Evolutionary conservation across 2,113 vertebrate genomes (phyloP).

Genomic region (Terrapene triunguis): DNA sequence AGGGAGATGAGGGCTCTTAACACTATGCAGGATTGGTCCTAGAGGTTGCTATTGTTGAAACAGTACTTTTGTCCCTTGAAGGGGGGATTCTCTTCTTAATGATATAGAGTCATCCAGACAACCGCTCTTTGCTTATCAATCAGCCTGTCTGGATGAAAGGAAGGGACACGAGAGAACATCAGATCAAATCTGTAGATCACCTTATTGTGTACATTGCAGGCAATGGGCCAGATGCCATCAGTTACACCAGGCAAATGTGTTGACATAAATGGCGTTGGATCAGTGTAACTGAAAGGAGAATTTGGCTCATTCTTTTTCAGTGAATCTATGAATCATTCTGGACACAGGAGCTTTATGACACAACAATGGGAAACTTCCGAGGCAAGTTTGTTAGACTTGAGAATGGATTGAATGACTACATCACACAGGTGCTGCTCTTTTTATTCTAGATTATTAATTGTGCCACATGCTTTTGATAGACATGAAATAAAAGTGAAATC

Average conservation of each 20-base stretch:
- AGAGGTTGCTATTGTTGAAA: background rate
- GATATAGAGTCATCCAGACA: background rate
- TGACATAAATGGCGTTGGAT: background rate
- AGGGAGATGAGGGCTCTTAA: background rate
- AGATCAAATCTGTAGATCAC: background rate
- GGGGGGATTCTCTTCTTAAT: background rate
- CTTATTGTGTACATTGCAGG: background rate
- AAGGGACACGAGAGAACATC: background rate
- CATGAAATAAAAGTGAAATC: slow-evolving; percentile 47
- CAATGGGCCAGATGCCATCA: background rate
- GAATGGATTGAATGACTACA: background rate
- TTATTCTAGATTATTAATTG: slow-evolving; percentile 41
- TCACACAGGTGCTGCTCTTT: background rate
- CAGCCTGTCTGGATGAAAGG: background rate
- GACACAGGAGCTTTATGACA: slow-evolving; percentile 27
- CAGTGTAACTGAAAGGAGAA: background rate
- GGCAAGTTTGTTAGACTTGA: background rate
- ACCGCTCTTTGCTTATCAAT: background rate
- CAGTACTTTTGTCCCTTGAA: background rate
- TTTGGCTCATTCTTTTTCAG: background rate
- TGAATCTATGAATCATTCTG: background rate
- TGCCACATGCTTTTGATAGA: slow-evolving; percentile 5
- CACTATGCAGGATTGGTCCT: background rate
- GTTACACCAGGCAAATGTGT: background rate
- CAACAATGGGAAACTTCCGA: slow-evolving; percentile 47